Conservation (phyloP, 2,888 invertebrate species). For the Kryphioiulus occultus region DNA sequence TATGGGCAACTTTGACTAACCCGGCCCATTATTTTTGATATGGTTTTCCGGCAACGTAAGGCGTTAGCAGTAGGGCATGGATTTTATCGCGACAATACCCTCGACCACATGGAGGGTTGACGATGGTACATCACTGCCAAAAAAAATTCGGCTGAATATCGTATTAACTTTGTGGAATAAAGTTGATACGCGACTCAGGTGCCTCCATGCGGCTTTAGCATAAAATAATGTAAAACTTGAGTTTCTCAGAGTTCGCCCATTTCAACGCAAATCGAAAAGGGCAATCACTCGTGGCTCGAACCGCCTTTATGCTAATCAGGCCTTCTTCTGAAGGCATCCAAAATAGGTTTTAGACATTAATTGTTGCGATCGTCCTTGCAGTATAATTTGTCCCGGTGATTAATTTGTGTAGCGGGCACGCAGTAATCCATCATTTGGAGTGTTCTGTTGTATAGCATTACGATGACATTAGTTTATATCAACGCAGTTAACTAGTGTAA, state of each 20-base stretch:
- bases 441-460: not conserved
- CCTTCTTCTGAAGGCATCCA: not conserved
- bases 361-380: not conserved
- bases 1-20: conserved; percentile 41
- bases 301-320: not conserved
- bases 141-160: not conserved
- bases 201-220: not conserved
- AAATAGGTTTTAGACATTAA: not conserved
- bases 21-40: conserved; percentile 44
- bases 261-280: not conserved
- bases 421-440: not conserved
- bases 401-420: not conserved
- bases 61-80: conserved; percentile 44
- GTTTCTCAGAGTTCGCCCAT: not conserved
- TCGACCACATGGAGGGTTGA: conserved; percentile 45
- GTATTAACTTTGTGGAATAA: not conserved
- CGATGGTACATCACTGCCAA: conserved; percentile 41
- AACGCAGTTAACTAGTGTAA: not conserved
- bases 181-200: not conserved
- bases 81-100: conserved; percentile 46
- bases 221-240: not conserved
- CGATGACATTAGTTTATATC: not conserved
- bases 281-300: not conserved
- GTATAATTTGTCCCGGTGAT: not conserved
- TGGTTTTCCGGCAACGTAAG: conserved; percentile 43